Evolutionary conservation across 2,888 invertebrate genomes (phyloP), one percentile per base, ranked within the genome.

Genomic region (Eustalomyia histrio): DNA sequence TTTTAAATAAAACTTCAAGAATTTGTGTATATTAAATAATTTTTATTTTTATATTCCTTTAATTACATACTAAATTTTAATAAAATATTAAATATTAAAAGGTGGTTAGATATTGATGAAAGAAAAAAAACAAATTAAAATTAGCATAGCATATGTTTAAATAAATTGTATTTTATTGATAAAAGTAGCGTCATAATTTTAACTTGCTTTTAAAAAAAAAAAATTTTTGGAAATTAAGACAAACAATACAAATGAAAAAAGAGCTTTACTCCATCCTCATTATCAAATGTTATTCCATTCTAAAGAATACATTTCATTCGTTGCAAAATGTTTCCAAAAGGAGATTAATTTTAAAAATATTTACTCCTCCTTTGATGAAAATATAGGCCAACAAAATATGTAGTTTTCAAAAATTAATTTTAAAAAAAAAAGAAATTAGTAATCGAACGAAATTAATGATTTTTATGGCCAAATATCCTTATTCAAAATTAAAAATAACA

Each of bases 191-290:
- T 52, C 10, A 12, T 57, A 67, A 78, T 75, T 78, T 75, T 67
- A 75, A 75, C 71, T 81, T 81, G 67, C 68, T 75, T 55, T 75
- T 47, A n/a, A 39, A n/a, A n/a, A n/a, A n/a, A n/a, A n/a, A n/a
- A 60, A 29, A 29, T 58, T 57, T 18, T 55, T 75, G 78, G 81
- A 81, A 81, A 67, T 81, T 78, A 81, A 81, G 81, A 81, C 81
- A 81, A 81, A 81, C 81, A 81, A 81, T 81, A 81, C 81, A 81
- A 81, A 81, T 78, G 74, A 78, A 60, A 78, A 76, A 78, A 81
- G 76, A 78, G 78, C 74, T 68, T 43, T 67, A 50, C 33, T 24
- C 47, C 58, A 60, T 17, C 50, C 39, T 67, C 29, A 61, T 68
- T 39, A 67, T 63, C 53, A 73, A 68, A 67, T 65, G 47, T 64